Conservation (phyloP, 2,888 invertebrate genomes). For the Leptopilina myrica region DNA sequence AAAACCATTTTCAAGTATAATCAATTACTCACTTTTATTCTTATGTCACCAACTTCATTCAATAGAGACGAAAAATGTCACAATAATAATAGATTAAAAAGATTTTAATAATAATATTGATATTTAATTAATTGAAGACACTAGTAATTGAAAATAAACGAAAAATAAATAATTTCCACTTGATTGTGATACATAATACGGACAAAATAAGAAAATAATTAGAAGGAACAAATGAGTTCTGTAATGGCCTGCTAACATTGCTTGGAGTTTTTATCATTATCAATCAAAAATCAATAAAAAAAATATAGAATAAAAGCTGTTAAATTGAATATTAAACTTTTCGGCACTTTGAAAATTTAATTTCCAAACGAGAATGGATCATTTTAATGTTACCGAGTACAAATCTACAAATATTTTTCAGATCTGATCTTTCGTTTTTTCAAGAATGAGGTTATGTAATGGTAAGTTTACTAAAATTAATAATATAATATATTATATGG, state of each 20-base stretch:
- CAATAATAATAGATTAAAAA: no score
- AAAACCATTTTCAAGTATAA: no score
- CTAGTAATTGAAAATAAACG: no score
- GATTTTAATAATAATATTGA: no score
- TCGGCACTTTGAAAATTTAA: constrained; percentile 81
- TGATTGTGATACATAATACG: constrained; percentile 68
- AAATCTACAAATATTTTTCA: constrained; percentile 82
- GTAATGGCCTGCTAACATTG: constrained; percentile 81
- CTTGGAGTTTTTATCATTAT: constrained; percentile 79
- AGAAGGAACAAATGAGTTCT: constrained; percentile 79
- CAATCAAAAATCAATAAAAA: constrained; percentile 80
- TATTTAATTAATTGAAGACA: no score
- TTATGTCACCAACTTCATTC: no score
- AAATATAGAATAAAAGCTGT: constrained; percentile 85
- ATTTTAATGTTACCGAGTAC: constrained; percentile 81
- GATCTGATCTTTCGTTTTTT: constrained; percentile 80
- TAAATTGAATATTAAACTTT: constrained; percentile 80
- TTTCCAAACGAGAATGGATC: constrained; percentile 80
- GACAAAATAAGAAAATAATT: constrained; percentile 75
- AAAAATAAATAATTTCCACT: no score
- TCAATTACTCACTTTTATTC: no score
- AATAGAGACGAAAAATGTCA: no score
- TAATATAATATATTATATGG: no score
- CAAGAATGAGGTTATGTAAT: constrained; percentile 67
- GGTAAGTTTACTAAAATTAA: no score